Percentiles rank a stretch among this genome's conserved stretches.
phyloP scores from a whole-genome alignment of 1,140 invertebrate species.

The Micrasema longulum region DNA sequence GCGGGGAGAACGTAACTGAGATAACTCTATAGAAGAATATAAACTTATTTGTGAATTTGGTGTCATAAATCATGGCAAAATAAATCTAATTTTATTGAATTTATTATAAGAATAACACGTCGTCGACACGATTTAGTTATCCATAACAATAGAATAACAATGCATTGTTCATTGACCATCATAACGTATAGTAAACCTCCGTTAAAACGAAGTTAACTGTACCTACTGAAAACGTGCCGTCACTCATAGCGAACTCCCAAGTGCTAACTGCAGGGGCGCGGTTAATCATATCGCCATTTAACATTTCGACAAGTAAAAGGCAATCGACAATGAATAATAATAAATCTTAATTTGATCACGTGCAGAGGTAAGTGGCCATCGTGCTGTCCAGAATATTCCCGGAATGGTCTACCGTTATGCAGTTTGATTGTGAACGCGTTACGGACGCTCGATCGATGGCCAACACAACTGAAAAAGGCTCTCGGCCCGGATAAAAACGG shows the following conservation, averaged over 20 bases:
- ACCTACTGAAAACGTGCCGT: background rate
- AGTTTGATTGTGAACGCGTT: conserved; percentile 5
- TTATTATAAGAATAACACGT: too few relatives aligned
- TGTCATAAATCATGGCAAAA: too few relatives aligned
- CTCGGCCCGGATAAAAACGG: background rate
- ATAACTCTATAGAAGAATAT: too few relatives aligned
- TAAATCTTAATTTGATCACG: conserved; percentile 21
- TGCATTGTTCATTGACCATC: conserved; percentile 10
- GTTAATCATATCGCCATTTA: background rate
- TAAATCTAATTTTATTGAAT: too few relatives aligned
- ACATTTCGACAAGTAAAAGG: background rate
- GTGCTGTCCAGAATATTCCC: conserved; percentile 12
- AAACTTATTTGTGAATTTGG: too few relatives aligned
- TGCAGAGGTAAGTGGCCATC: background rate
- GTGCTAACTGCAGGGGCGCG: background rate
- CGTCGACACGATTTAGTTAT: background rate
- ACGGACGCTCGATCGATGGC: background rate
- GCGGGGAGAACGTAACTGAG: too few relatives aligned
- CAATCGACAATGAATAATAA: conserved; percentile 17
- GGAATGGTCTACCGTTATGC: conserved; percentile 23
- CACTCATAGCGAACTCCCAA: background rate
- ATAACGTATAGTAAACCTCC: background rate
- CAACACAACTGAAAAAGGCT: conserved; percentile 8
- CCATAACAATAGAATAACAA: conserved; percentile 1
- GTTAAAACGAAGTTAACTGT: conserved; percentile 14